Evolutionary conservation across 2,888 invertebrate genomes (phyloP).

Genomic region (Temnothorax ravouxi): DNA sequence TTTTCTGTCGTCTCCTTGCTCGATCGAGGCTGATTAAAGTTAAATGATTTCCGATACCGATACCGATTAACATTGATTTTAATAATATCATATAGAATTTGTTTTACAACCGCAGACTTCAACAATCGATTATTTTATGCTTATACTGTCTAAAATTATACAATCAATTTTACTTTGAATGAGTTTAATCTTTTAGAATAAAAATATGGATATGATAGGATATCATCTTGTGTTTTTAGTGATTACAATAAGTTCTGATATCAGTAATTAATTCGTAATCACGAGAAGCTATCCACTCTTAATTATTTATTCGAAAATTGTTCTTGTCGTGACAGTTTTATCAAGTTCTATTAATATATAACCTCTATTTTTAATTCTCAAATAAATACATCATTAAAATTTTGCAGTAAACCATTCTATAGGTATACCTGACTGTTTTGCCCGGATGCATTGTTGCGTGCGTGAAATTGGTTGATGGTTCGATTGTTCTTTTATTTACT

Average conservation of each 20-base stretch:
- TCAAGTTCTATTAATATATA: neutral
- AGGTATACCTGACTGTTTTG: neutral
- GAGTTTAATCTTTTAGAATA: neutral
- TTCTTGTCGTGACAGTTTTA: neutral
- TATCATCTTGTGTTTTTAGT: neutral
- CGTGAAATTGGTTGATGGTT: conserved; percentile 23
- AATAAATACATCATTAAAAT: neutral
- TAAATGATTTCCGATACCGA: conserved; percentile 42
- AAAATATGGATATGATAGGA: neutral
- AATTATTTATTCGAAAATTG: conserved; percentile 12
- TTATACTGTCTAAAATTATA: neutral
- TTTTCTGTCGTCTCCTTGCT: conserved; percentile 57
- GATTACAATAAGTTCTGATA: neutral
- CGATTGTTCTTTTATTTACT: conserved; percentile 47
- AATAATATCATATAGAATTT: neutral
- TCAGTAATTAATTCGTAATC: neutral
- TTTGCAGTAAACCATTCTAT: neutral
- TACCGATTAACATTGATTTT: conserved; percentile 17
- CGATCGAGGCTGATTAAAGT: conserved; percentile 50
- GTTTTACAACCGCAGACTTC: neutral
- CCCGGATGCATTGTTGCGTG: neutral
- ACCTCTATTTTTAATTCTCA: neutral
- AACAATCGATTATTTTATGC: neutral
- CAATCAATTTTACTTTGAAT: neutral
- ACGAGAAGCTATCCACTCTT: neutral